These are phyloP conservation scores for Melinopterus prodromus DNA, from an alignment of 2,888 invertebrate species.

Conservation along the genomic window DNA sequence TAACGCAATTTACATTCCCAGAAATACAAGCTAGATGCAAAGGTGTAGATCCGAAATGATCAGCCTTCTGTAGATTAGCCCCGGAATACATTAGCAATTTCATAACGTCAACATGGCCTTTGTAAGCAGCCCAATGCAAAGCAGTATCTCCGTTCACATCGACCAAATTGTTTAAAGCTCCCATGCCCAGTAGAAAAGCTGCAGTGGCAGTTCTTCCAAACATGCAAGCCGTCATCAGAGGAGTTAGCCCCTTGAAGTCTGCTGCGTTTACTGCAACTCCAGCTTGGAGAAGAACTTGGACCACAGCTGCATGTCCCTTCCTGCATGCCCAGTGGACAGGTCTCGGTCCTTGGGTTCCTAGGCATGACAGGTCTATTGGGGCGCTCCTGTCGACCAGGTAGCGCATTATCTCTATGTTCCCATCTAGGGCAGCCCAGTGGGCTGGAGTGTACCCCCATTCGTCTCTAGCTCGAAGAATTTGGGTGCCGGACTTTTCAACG, in stretches of 20 bases:
- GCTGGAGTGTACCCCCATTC: conserved; percentile 94
- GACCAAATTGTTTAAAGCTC: conserved; percentile 83
- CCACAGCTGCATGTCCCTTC: conserved; percentile 90
- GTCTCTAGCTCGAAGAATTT: conserved; percentile 81
- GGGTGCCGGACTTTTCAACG: conserved; percentile 82
- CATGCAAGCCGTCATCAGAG: conserved; percentile 92
- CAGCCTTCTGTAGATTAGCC: conserved; percentile 87
- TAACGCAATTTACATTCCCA: conserved; percentile 87
- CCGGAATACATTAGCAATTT: conserved; percentile 90
- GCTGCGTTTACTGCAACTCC: conserved; percentile 90
- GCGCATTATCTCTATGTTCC: conserved; percentile 89
- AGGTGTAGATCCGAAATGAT: conserved; percentile 92
- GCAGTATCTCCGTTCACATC: conserved; percentile 95
- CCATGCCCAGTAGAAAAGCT: conserved; percentile 89
- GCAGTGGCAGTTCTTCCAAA: conserved; percentile 91
- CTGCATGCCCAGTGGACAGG: conserved; percentile 95
- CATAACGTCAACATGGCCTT: conserved; percentile 89
- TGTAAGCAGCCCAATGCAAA: conserved; percentile 94
- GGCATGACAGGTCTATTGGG: conserved; percentile 85
- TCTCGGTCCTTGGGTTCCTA: conserved; percentile 88
- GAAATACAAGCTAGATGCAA: conserved; percentile 89
- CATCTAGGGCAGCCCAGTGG: conserved; percentile 91
- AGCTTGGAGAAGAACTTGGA: conserved; percentile 79
- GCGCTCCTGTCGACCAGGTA: conserved; percentile 85
- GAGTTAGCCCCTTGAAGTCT: conserved; percentile 90